These are phyloP conservation scores for Hephaestus fuliginosus DNA, from an alignment of 2,797 vertebrate genomes.

Conservation along the genomic window DNA sequence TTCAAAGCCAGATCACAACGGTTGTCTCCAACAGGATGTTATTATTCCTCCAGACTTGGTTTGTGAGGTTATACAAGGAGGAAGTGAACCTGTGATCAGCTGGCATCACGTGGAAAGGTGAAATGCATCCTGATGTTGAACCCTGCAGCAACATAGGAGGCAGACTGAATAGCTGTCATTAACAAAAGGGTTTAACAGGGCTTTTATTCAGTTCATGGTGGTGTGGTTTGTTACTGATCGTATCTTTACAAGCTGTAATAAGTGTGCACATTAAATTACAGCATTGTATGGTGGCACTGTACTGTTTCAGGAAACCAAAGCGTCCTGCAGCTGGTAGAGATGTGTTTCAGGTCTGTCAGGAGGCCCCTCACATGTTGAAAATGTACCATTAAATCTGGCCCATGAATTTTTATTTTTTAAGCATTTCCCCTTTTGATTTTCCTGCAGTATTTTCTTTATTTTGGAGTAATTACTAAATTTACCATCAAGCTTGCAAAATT, in stretches of 20 bases:
- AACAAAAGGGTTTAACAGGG: not conserved
- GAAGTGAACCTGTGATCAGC: not conserved
- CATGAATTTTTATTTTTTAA: not conserved
- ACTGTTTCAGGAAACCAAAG: not conserved
- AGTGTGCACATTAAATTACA: not conserved
- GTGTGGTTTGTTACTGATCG: not conserved
- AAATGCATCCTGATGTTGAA: conserved; percentile 10
- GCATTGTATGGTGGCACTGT: not conserved
- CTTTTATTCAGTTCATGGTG: not conserved
- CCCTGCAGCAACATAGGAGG: not conserved
- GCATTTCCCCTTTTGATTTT: not conserved
- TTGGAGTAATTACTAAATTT: too few relatives aligned
- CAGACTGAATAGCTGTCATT: conserved; percentile 8
- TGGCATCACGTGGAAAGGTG: not conserved
- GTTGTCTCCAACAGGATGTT: not conserved
- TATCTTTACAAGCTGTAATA: not conserved
- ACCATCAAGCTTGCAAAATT: not conserved
- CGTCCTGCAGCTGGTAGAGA: not conserved
- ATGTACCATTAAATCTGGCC: not conserved
- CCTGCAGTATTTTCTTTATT: not conserved
- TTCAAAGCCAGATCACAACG: not conserved
- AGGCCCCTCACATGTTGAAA: not conserved
- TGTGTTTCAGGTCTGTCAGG: not conserved
- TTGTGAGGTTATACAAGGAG: not conserved
- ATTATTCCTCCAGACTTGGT: not conserved